A percentile compares a stretch with the other conserved stretches of the same genome.
Conservation (phyloP, 2,888 invertebrate genomes). For the Esperia sulphurella region DNA sequence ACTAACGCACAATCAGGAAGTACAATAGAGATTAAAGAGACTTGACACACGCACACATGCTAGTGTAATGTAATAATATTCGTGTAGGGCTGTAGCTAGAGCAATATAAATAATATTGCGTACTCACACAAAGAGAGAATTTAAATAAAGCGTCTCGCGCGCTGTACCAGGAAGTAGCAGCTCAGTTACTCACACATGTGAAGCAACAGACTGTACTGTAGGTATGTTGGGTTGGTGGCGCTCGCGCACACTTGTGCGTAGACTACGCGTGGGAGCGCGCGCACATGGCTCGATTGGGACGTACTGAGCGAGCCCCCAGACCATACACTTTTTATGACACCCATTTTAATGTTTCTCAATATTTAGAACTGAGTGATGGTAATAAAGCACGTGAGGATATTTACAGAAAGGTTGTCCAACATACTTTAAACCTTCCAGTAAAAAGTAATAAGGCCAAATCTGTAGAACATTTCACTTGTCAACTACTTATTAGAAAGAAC, state of each 20-base stretch:
- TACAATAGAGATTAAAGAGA: slow-evolving; percentile 77
- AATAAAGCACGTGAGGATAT: background rate
- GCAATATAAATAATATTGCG: slow-evolving; percentile 72
- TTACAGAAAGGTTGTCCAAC: background rate
- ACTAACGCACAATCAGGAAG: slow-evolving; percentile 69
- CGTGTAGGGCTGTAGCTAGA: slow-evolving; percentile 54
- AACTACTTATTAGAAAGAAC: too few species aligned
- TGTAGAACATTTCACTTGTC: too few species aligned
- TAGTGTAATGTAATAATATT: slow-evolving; percentile 70
- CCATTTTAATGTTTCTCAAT: slow-evolving; percentile 29
- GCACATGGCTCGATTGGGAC: slow-evolving; percentile 77
- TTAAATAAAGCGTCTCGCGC: slow-evolving; percentile 75
- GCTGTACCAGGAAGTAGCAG: slow-evolving; percentile 77
- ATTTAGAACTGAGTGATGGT: slow-evolving; percentile 20
- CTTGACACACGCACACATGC: slow-evolving; percentile 60
- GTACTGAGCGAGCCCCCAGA: slow-evolving; percentile 70
- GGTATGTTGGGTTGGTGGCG: slow-evolving; percentile 51
- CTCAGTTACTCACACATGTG: slow-evolving; percentile 62
- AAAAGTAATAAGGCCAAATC: too few species aligned
- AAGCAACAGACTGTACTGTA: slow-evolving; percentile 38
- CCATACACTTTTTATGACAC: slow-evolving; percentile 70
- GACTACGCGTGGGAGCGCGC: slow-evolving; percentile 75
- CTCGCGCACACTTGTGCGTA: slow-evolving; percentile 71
- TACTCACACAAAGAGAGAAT: slow-evolving; percentile 70
- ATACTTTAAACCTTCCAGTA: too few species aligned